These are phyloP conservation scores for Brachyptera risi DNA, from an alignment of 2,888 invertebrate genomes.

Conservation along the genomic window DNA sequence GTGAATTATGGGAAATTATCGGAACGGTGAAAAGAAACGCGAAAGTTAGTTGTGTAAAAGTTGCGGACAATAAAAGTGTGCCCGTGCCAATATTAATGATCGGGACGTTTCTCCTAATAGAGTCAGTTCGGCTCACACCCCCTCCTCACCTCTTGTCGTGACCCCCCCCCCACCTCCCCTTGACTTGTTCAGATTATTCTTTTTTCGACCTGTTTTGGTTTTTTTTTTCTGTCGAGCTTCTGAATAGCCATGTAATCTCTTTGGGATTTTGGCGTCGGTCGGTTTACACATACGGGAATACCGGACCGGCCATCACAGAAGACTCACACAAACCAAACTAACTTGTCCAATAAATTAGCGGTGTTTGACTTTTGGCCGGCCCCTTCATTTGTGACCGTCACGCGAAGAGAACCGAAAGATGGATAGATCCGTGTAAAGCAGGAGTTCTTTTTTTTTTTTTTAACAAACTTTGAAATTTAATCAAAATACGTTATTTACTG, in stretches of 20 bases:
- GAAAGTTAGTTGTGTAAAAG: not conserved
- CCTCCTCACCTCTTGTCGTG: not conserved
- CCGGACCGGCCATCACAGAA: constrained; percentile 15
- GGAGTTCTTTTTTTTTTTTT: no score
- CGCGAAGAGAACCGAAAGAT: constrained; percentile 23
- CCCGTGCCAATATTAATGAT: constrained; percentile 4
- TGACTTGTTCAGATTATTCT: constrained; percentile 10
- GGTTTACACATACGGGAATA: no score
- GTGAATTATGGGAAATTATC: constrained; percentile 18
- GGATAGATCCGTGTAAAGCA: constrained; percentile 12
- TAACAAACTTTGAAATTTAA: constrained; percentile 20
- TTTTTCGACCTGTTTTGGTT: not conserved
- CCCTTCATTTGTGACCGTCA: constrained; percentile 33
- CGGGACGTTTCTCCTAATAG: no score
- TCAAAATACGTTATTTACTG: constrained; percentile 28
- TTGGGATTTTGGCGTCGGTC: constrained; percentile 14
- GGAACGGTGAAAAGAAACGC: constrained; percentile 16
- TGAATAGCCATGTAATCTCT: constrained; percentile 11
- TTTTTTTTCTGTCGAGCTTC: constrained; percentile 8
- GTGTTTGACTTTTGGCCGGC: constrained; percentile 32
- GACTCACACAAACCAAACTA: constrained; percentile 18
- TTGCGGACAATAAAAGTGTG: constrained; percentile 1
- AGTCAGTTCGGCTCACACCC: constrained; percentile 4
- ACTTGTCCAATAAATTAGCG: constrained; percentile 31
- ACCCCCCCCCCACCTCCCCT: not conserved